Evolutionary conservation across 2,888 invertebrate genomes (phyloP), one percentile per base, ranked within the genome.

Genomic region (Tillus elongatus): DNA sequence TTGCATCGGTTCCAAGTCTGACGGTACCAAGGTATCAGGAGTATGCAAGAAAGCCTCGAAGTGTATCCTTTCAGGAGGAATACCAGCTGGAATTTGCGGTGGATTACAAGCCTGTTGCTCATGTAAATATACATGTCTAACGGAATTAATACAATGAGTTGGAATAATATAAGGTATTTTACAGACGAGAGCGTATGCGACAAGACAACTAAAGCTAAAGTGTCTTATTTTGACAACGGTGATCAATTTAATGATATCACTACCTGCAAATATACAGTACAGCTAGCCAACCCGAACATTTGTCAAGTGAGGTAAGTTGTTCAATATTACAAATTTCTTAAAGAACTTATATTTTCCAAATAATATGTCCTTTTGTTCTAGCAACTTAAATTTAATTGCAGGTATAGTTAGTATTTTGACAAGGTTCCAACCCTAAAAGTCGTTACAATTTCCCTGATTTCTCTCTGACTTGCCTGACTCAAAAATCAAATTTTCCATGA

Each of bases 41-140:
- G 43, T 45, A 3, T 55, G 55, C 36, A 50, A 43, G 15, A 43
- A 47, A 4, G 38, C 43, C 24, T 33, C 42, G 9, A 46, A 46
- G 24, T 57, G 56, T 39, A 28, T 52, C 8, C 34, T 54, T 1
- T 40, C 48, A 3, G 49, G 51, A 28, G 56, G 56, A 4, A 41
- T 39, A 1, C 40, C 49, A 12, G 44, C 31, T 33, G 50, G 49
- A 16, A 36, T 43, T 8, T 56, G 55, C 40, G 52, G 52, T 13
- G 3, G 50, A 13, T 41, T 54, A 11, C 45, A 47, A 9, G 51
- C 50, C n/a, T 57, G 56, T 30, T 57, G 56, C 36, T 43, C 47
- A 11, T 50, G 55, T 54, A 49, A 52, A 52, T 52, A 13, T 29
- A 11, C 6, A 15, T n/a, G n/a, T n/a, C n/a, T n/a, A n/a, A n/a